Evolutionary conservation across 2,888 invertebrate species (phyloP), one percentile per base, ranked within the genome.

Genomic region (Leptothorax acervorum): DNA sequence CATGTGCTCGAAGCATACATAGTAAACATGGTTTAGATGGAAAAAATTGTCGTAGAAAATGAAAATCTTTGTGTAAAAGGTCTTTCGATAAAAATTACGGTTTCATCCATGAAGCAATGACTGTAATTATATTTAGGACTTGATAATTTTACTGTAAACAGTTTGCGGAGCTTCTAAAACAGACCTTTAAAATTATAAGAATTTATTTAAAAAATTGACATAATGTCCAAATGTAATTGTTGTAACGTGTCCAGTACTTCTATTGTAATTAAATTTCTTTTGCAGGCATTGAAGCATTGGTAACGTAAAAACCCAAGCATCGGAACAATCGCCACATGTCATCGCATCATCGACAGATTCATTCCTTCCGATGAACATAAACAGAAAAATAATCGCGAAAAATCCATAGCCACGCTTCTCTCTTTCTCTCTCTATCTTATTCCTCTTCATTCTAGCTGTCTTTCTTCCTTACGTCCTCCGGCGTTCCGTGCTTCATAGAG

Each of bases 401-500:
- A 82, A 86, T 86, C 53, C 48, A 55, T 35, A 55, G 42, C 18
- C 12, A 15, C 39, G 51, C 39, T 9, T n/a, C 60, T 51, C 57
- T 68, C 35, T 66, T 70, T 62, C 62, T 35, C 51, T 12, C 12
- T 39, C 18, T 28, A 3, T 55, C 70, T 65, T 66, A 57, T 60
- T 39, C 39, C 23, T 71, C 79, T 71, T 53, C 18, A 55, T 63
- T 55, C 79, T 74, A 28, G 12, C 57, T 12, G 60, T 76, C 87
- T 63, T 76, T 70, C 83, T 83, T 75, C 76, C 57, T 73, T 82
- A 48, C 57, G 85, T 88, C 74, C 83, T 75, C 45, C 62, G 65
- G 82, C 84, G 83, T 87, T 87, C 83, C 88, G 86, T 86, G 88
- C 86, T 89, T 88, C 84, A 84, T 83, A 81, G 84, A 71, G 81